phyloP scores from a whole-genome alignment of 2,113 vertebrate genomes.

The Coryphaenoides rupestris region DNA sequence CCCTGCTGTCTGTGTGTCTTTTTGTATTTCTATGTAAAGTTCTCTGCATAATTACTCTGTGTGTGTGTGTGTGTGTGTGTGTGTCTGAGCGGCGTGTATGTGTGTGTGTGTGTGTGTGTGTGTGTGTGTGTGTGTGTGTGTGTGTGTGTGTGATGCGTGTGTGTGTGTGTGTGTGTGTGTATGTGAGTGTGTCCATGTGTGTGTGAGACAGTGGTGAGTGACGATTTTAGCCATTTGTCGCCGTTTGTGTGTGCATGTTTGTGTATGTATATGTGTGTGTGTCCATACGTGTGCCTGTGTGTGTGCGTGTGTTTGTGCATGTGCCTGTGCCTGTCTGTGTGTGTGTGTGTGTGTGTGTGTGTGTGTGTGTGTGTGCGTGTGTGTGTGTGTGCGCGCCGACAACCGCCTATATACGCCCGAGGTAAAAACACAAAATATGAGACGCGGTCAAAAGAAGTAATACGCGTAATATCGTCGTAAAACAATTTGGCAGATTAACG shows the following conservation, averaged over 20 bases:
- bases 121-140: neutral
- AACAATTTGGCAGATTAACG: slow-evolving; percentile 64
- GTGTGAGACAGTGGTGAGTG: neutral
- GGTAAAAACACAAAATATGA: neutral
- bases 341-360: slow-evolving; percentile 19
- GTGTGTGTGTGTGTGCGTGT: neutral
- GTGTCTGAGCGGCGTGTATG: slow-evolving; percentile 8
- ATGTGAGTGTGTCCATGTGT: slow-evolving; percentile 13
- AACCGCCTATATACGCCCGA: too few species aligned
- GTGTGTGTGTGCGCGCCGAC: slow-evolving; percentile 1
- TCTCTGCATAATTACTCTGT: neutral
- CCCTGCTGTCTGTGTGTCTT: slow-evolving; percentile 2
- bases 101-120: slow-evolving; percentile 5
- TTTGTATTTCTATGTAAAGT: neutral
- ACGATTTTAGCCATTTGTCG: too few species aligned
- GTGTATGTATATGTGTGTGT: slow-evolving; percentile 5
- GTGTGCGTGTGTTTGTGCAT: too few species aligned
- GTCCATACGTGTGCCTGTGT: slow-evolving; percentile 2
- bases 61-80: slow-evolving; percentile 11
- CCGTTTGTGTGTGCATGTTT: slow-evolving; percentile 6
- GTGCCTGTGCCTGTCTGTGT: slow-evolving; percentile 10
- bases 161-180: neutral
- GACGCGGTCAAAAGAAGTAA: slow-evolving; percentile 32
- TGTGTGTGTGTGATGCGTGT: slow-evolving; percentile 8
- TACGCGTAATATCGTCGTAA: slow-evolving; percentile 58